Evolutionary conservation across 1,140 invertebrate species (phyloP).

Genomic region (Andrena cerasifolii): DNA sequence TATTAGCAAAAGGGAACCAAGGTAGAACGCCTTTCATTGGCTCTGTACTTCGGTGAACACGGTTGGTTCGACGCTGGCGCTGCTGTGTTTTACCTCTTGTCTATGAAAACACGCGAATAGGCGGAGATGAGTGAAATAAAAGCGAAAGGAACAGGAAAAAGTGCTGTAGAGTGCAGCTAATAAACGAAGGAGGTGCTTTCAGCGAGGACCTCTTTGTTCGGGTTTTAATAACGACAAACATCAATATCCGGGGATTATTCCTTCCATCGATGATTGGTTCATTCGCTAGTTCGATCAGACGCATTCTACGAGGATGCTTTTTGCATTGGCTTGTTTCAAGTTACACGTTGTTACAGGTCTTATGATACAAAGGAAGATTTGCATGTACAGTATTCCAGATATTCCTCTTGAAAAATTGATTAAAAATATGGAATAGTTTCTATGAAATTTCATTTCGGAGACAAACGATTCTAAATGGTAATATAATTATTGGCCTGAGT

Average conservation of each 20-base stretch:
- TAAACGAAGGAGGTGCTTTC: conserved; percentile 24
- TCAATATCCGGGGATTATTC: not conserved
- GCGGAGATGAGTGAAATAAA: conserved; percentile 2
- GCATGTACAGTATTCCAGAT: too few relatives aligned
- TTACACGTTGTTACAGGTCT: too few relatives aligned
- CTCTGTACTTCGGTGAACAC: conserved; percentile 30
- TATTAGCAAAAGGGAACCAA: conserved; percentile 33
- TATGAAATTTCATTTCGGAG: too few relatives aligned
- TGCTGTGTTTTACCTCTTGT: conserved; percentile 2
- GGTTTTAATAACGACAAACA: conserved; percentile 15
- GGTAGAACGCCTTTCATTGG: not conserved
- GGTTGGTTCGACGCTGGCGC: conserved; percentile 38
- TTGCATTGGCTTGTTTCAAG: too few relatives aligned
- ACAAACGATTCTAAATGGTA: too few relatives aligned
- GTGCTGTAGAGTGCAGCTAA: not conserved
- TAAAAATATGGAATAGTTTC: too few relatives aligned
- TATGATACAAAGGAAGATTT: too few relatives aligned
- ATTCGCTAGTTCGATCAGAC: not conserved
- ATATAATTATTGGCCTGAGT: too few relatives aligned
- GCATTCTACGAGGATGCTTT: not conserved
- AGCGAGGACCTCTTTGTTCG: conserved; percentile 8
- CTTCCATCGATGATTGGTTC: not conserved
- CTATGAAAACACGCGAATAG: conserved; percentile 20
- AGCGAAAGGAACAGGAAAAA: not conserved
- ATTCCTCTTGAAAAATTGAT: too few relatives aligned